These are phyloP conservation scores for Chloromyia formosa DNA, from an alignment of 2,888 invertebrate genomes.

Conservation along the genomic window DNA sequence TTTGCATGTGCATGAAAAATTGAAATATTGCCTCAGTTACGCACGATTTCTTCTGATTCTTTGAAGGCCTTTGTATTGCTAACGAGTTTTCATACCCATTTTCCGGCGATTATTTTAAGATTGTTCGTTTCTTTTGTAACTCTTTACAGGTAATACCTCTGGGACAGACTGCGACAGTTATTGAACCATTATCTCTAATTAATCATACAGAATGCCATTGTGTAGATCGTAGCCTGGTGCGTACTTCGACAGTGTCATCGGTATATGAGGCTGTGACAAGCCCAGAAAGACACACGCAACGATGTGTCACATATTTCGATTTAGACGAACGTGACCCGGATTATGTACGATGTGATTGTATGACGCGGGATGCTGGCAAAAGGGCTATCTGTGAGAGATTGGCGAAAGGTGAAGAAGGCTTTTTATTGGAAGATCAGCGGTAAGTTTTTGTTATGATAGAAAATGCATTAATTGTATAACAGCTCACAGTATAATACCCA, in stretches of 20 bases:
- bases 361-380: neutral
- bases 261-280: neutral
- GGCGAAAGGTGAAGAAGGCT: conserved; percentile 72
- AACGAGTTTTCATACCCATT: neutral
- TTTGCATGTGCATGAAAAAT: conserved; percentile 17
- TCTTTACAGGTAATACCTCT: conserved; percentile 51
- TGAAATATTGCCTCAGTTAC: conserved; percentile 9
- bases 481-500: too few species aligned
- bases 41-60: conserved; percentile 18
- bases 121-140: neutral
- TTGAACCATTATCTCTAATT: conserved; percentile 51
- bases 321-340: conserved; percentile 23
- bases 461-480: too few species aligned
- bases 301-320: conserved; percentile 33
- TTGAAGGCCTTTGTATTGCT: too few species aligned
- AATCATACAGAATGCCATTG: conserved; percentile 63
- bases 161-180: conserved; percentile 48
- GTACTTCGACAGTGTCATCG: neutral
- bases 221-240: conserved; percentile 51
- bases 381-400: conserved; percentile 68
- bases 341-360: conserved; percentile 28
- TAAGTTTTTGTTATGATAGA: conserved; percentile 57
- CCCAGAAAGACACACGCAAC: conserved; percentile 1
- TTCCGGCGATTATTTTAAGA: neutral
- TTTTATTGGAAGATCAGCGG: conserved; percentile 72